A percentile compares a stretch with the other conserved stretches of the same genome.
These are phyloP conservation scores for Hypsibius dujardini DNA, from an alignment of 1,140 invertebrate genomes.

Conservation along the genomic window DNA sequence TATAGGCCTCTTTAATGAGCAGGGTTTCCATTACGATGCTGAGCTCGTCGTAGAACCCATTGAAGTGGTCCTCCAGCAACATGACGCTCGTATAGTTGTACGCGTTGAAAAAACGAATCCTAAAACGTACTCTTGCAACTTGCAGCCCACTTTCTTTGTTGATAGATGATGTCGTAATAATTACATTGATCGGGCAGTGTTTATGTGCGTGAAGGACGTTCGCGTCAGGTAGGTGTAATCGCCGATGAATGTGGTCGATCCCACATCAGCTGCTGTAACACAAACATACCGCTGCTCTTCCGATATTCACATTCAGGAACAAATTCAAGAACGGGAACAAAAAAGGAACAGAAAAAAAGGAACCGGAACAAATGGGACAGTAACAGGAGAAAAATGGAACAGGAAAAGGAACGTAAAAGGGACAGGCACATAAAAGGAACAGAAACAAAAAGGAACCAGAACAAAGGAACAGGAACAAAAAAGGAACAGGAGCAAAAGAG, in stretches of 20 bases:
- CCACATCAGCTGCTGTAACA: background rate
- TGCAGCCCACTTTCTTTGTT: too few relatives aligned
- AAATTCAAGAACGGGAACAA: background rate
- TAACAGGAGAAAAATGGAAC: background rate
- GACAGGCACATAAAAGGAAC: too few relatives aligned
- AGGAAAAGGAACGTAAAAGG: background rate
- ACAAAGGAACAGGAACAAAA: too few relatives aligned
- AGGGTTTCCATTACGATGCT: background rate
- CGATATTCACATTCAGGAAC: background rate
- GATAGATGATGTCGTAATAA: too few relatives aligned
- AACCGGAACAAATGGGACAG: too few relatives aligned
- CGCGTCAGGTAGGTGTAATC: background rate
- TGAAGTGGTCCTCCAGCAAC: background rate
- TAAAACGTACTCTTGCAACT: background rate
- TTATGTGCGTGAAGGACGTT: constrained; percentile 8
- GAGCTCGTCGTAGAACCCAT: background rate
- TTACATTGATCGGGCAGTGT: background rate
- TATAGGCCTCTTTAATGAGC: background rate
- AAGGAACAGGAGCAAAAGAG: too few relatives aligned
- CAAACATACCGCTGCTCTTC: too few relatives aligned
- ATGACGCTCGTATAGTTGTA: background rate
- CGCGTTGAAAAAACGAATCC: background rate
- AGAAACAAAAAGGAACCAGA: too few relatives aligned
- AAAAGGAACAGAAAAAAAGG: too few relatives aligned
- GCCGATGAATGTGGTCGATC: background rate